Evolutionary conservation across 1,140 invertebrate species (phyloP).

Genomic region (Drosophila parvula): DNA sequence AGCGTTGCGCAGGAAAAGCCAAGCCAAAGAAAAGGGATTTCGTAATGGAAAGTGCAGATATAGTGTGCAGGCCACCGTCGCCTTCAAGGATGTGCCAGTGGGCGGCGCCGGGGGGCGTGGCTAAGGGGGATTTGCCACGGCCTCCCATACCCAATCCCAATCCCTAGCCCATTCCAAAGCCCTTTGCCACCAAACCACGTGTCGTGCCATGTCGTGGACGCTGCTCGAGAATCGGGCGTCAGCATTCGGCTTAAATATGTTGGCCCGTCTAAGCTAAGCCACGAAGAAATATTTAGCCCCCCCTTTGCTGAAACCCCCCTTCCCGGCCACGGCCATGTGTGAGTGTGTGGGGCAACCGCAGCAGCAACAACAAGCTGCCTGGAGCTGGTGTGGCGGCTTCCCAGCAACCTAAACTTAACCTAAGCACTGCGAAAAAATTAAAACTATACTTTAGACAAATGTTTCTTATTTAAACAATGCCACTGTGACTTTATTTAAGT

Average conservation of each 20-base stretch:
- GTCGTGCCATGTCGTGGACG: slow-evolving; percentile 62
- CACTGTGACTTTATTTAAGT: too few relatives aligned
- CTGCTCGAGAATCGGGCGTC: slow-evolving; percentile 51
- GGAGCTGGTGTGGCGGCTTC: slow-evolving; percentile 11
- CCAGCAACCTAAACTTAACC: slow-evolving; percentile 7
- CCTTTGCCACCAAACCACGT: slow-evolving; percentile 63
- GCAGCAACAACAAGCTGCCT: slow-evolving; percentile 55
- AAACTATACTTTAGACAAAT: neutral
- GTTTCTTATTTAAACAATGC: neutral
- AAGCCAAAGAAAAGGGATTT: slow-evolving; percentile 55
- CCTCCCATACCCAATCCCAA: slow-evolving; percentile 18
- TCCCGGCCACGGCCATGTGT: slow-evolving; percentile 24
- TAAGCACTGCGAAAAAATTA: slow-evolving; percentile 1
- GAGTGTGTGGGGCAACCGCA: slow-evolving; percentile 49
- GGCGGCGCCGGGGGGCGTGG: slow-evolving; percentile 54
- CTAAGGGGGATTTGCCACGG: slow-evolving; percentile 68
- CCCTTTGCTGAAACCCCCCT: neutral
- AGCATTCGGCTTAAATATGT: slow-evolving; percentile 74
- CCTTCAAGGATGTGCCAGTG: slow-evolving; percentile 60
- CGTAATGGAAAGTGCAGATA: slow-evolving; percentile 53
- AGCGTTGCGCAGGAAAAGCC: slow-evolving; percentile 41
- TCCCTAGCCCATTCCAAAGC: neutral
- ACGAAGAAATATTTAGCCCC: slow-evolving; percentile 73
- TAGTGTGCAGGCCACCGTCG: slow-evolving; percentile 50
- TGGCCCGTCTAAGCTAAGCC: slow-evolving; percentile 72